Evolutionary conservation across 2,797 vertebrate genomes (phyloP), one percentile per base, ranked within the genome.

Genomic region (Pelochelys cantorii): DNA sequence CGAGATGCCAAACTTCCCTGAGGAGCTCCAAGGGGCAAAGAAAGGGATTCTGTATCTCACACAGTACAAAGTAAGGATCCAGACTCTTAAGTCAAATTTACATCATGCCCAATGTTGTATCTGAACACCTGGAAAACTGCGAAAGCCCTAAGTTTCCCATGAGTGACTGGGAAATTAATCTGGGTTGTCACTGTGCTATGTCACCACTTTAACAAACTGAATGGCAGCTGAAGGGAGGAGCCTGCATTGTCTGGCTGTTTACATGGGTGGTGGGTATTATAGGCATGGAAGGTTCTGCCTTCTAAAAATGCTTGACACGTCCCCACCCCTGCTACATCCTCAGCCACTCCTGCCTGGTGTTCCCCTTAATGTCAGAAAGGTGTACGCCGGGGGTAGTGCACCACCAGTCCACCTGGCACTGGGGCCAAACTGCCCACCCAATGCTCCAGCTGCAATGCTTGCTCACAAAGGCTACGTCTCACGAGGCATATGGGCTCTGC

Each of bases 21-120:
- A 86, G 53, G 91, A 89, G 75, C 87, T 92, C 14, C 83, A 15
- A 54, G 91, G 91, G 4, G n/a, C 79, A 48, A 85, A 88, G 79
- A 92, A 79, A 42, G 91, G 91, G 31, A 77, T 79, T 79, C n/a
- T 92, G 59, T 92, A 89, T 53, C 71, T 92, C 65, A 92, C 91
- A n/a, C 86, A 85, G 22, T 82, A 92, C 83, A 88, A 92, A 78
- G 90, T 87, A 87, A 91, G 90, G 31, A 25, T n/a, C 25, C 20
- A 18, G 23, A 42, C n/a, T 27, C n/a, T 48, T 10, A 71, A 48
- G 52, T 77, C 42, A 29, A 48, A 29, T 29, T 77, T 52, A 77
- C 7, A 15, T 52, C 48, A 27, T 77, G 12, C 25, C 74, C 48
- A 77, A 27, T 52, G 23, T 71, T 37, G 34, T 5, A 5, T 22